Conservation (phyloP, 2,888 invertebrate genomes). For the Leptinotarsa haldemani region DNA sequence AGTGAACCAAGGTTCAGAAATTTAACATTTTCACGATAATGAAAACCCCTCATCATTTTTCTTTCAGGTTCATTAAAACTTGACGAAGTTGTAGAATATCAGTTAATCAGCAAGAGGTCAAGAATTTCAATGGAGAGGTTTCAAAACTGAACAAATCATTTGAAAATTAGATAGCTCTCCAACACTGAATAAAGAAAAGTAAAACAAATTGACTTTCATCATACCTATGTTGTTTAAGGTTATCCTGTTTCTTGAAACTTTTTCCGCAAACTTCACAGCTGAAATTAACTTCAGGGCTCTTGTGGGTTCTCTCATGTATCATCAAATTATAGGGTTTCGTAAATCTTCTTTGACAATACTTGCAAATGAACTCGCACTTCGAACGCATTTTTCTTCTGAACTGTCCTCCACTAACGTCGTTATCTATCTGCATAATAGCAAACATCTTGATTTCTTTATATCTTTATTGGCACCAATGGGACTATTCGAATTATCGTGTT, state of each 20-base stretch:
- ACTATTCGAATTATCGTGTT: constrained; percentile 15
- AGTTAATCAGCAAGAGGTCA: not conserved
- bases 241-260: constrained; percentile 97
- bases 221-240: constrained; percentile 93
- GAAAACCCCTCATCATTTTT: too few species aligned
- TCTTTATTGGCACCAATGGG: constrained; percentile 34
- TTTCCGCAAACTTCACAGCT: constrained; percentile 98
- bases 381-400: constrained; percentile 89
- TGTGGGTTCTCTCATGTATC: constrained; percentile 98
- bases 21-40: too few species aligned
- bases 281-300: constrained; percentile 95
- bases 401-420: constrained; percentile 86
- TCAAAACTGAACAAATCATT: not conserved
- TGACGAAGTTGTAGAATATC: too few species aligned
- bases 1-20: too few species aligned
- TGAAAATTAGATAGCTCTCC: not conserved
- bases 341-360: constrained; percentile 97
- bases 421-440: constrained; percentile 91
- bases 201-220: constrained; percentile 15
- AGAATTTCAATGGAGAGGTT: not conserved
- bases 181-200: not conserved
- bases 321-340: constrained; percentile 98
- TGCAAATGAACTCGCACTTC: constrained; percentile 98
- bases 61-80: too few species aligned
- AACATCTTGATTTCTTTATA: constrained; percentile 75